These are phyloP conservation scores for Perccottus glenii DNA, from an alignment of 2,113 vertebrate species.

Conservation along the genomic window DNA sequence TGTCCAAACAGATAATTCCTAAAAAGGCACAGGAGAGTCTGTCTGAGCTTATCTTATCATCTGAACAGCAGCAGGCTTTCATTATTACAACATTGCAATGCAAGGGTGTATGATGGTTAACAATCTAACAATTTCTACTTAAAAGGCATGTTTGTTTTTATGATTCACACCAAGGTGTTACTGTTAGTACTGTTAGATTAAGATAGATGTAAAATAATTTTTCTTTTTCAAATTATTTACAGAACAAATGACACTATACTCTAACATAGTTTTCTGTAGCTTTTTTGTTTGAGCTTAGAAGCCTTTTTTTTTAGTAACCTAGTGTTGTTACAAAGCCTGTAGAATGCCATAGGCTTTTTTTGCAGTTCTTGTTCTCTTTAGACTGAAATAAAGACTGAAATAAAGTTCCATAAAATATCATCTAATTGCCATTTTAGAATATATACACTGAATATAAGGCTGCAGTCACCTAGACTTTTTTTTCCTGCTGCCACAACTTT, in stretches of 20 bases:
- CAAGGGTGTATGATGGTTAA: not conserved
- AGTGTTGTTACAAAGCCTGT: not conserved
- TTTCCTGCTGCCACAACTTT: not conserved
- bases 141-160: not conserved
- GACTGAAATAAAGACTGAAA: no score
- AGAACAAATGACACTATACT: not conserved
- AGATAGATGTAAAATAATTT: not conserved
- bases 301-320: not conserved
- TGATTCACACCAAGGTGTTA: not conserved
- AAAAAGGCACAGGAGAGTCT: slow-evolving; percentile 13
- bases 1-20: slow-evolving; percentile 20
- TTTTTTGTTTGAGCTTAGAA: not conserved
- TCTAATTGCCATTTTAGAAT: not conserved
- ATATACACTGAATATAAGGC: not conserved
- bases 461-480: no score
- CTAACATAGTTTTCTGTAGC: not conserved
- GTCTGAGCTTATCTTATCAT: slow-evolving; percentile 21
- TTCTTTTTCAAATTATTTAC: slow-evolving; percentile 1
- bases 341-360: no score
- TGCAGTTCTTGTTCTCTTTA: no score
- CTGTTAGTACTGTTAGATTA: slow-evolving; percentile 1
- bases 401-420: no score
- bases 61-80: slow-evolving; percentile 12
- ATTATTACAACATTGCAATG: not conserved
- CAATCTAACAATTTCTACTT: not conserved